These are phyloP conservation scores for Phalacrocorax pelagicus DNA, from an alignment of 2,113 vertebrate genomes.

Conservation along the genomic window DNA sequence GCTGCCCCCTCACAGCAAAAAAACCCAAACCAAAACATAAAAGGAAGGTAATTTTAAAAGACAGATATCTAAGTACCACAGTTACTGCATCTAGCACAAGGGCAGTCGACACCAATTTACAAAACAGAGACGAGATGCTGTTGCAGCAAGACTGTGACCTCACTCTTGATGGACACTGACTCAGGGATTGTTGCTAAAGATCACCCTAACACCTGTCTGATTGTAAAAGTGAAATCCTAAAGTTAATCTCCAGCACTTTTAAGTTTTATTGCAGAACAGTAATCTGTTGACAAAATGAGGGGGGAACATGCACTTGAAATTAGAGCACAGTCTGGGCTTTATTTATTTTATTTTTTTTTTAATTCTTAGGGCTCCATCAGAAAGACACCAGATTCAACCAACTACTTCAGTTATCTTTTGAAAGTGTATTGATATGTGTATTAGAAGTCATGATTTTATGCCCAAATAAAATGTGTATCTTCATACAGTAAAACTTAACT, in stretches of 20 bases:
- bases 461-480: neutral
- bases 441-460: neutral
- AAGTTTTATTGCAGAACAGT: neutral
- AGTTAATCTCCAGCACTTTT: accelerated
- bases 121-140: neutral
- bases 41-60: neutral
- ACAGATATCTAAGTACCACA: neutral
- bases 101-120: neutral
- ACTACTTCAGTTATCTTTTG: neutral
- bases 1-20: accelerated
- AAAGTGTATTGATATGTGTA: accelerated
- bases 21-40: neutral
- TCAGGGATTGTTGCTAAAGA: neutral
- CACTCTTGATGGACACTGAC: neutral
- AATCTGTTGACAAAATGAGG: neutral
- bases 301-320: neutral
- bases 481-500: neutral
- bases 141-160: neutral
- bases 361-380: neutral
- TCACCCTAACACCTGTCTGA: neutral
- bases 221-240: neutral
- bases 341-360: neutral
- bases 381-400: neutral
- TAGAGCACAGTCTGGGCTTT: accelerated
- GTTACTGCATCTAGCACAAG: accelerated